Percentiles rank a stretch among this genome's conserved stretches.
phyloP scores from a whole-genome alignment of 2,113 vertebrate species.

The Rhagologus leucostigma region DNA sequence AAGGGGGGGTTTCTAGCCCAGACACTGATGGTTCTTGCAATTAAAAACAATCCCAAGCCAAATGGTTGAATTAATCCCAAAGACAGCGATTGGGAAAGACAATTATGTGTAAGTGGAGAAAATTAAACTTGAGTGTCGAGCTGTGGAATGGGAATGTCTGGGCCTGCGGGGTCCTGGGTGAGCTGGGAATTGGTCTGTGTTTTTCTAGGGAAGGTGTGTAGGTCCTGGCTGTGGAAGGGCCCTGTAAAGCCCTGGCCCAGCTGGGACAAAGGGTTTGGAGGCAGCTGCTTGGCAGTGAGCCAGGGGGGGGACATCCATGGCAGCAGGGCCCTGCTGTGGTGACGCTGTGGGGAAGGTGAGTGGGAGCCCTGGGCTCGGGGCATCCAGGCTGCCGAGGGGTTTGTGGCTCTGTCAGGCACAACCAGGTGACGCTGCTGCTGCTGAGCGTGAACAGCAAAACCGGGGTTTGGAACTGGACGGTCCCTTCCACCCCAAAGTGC shows the following conservation, averaged over 20 bases:
- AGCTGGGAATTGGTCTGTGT: background rate
- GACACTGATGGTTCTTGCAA: background rate
- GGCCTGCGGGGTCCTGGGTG: background rate
- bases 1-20: background rate
- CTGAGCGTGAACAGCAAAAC: background rate
- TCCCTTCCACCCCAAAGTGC: background rate
- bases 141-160: background rate
- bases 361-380: rapidly evolving
- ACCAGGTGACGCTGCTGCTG: rapidly evolving
- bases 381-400: rapidly evolving
- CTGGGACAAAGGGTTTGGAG: background rate
- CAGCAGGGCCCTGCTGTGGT: background rate
- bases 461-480: rapidly evolving
- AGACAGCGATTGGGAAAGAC: background rate
- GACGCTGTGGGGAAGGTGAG: rapidly evolving
- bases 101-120: background rate
- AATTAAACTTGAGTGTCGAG: background rate
- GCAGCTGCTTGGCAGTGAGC: background rate
- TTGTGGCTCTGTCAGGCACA: background rate
- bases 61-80: background rate
- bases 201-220: background rate
- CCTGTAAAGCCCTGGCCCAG: background rate
- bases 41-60: background rate
- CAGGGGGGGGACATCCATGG: rapidly evolving
- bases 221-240: background rate